Base-by-base conservation (phyloP, 2,797 vertebrate species). In the Tympanoctomys barrerae region DNA sequence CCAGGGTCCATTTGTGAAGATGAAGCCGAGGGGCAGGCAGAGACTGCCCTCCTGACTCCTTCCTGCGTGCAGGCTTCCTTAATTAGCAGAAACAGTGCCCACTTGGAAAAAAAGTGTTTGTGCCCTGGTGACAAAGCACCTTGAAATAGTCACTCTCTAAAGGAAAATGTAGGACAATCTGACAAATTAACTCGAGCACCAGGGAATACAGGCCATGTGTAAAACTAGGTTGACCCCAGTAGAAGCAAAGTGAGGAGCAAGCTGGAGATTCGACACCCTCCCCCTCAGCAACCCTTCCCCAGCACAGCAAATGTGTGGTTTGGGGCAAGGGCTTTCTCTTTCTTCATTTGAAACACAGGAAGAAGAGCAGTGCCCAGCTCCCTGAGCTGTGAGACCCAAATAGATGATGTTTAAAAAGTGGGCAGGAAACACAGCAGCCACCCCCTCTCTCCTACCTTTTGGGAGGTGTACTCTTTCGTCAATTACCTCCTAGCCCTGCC, bases 91-190 rank as follows among this genome's bases (percentile, higher is more conserved):
- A 94, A 88, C 66, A 85, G 91, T 80, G 14, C 95, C 89, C 77
- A 64, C 66, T 95, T 89, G 75, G 84, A 49, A 94, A 94, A 71
- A 89, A 75, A 91, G 83, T 81, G 81, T 71, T 88, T 92, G 91
- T 92, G 93, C 75, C 90, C 94, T 95, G 62, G 68, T 94, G 96
- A 97, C 6, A 2, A 93, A 80, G 94, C 66, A 28, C 59, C 93
- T 97, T 93, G 94, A 97, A 96, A 97, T 81, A 95, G 82, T 90
- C 61, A n/a, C 79, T 91, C 87, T 96, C 70, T 66, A 79, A 96
- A 95, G 89, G 68, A 79, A 96, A 96, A 97, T 96, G 90, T 97
- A 95, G 97, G 94, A 54, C 97, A 93, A 52, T 87, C 87, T 96
- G 78, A 85, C 85, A 94, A 97, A 97, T 97, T 96, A 96, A 88